Conservation (phyloP, 1,140 invertebrate species). For the Contarinia nasturtii region DNA sequence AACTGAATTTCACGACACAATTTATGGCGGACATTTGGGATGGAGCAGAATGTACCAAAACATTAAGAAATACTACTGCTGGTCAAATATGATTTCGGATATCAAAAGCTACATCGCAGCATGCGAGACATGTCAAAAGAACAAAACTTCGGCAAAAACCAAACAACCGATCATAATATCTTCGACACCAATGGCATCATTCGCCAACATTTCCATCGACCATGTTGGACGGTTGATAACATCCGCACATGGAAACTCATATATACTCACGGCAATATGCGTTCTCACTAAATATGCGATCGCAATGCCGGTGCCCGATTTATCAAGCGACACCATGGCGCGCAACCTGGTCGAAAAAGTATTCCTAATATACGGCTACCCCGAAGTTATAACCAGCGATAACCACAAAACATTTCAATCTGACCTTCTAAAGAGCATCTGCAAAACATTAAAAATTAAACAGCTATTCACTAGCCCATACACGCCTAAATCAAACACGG, state of each 20-base stretch:
- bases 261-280: conserved; percentile 5
- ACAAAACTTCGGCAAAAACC: conserved; percentile 3
- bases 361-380: background rate
- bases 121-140: conserved; percentile 7
- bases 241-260: conserved; percentile 5
- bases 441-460: background rate
- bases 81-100: conserved; percentile 6
- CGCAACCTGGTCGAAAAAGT: background rate
- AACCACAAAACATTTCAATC: background rate
- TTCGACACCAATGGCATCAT: conserved; percentile 5
- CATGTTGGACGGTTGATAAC: conserved; percentile 3
- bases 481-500: background rate
- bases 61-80: conserved; percentile 6
- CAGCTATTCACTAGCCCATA: background rate
- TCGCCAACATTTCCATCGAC: conserved; percentile 7
- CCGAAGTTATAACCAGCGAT: background rate
- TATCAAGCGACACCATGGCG: background rate
- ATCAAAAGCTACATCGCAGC: conserved; percentile 4
- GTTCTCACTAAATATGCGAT: conserved; percentile 1
- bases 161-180: conserved; percentile 9
- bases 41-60: conserved; percentile 3
- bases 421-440: background rate
- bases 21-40: conserved; percentile 4
- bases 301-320: background rate
- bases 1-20: too few species aligned